Percentiles rank a stretch among this genome's conserved stretches.
These are phyloP conservation scores for Potorous gilbertii DNA, from an alignment of 2,797 vertebrate genomes.

Conservation along the genomic window DNA sequence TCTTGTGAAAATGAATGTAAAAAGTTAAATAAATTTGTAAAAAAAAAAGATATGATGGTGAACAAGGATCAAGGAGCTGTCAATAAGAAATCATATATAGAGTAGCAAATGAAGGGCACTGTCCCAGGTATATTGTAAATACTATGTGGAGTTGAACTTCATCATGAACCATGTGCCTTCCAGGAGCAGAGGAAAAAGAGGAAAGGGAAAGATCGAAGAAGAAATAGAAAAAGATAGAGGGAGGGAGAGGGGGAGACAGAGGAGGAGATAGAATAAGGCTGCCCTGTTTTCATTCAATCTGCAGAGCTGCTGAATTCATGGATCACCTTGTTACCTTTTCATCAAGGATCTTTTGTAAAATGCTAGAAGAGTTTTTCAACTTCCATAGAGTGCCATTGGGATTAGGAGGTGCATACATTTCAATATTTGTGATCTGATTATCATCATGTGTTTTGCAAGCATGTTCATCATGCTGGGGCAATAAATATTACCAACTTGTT, in stretches of 20 bases:
- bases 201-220: neutral
- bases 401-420: conserved; percentile 67
- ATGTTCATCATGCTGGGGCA: conserved; percentile 57
- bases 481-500: conserved; percentile 16
- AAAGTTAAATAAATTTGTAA: no score
- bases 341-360: conserved; percentile 59
- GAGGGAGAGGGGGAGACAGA: neutral
- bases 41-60: neutral
- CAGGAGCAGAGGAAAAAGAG: conserved; percentile 58
- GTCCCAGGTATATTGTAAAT: neutral
- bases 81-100: conserved; percentile 23
- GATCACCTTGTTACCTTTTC: conserved; percentile 57
- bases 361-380: conserved; percentile 69
- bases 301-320: conserved; percentile 67
- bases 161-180: conserved; percentile 44
- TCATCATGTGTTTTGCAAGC: conserved; percentile 35
- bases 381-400: conserved; percentile 71
- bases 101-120: conserved; percentile 52
- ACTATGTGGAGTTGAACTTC: conserved; percentile 42
- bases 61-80: conserved; percentile 41
- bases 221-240: no score
- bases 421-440: no score
- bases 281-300: conserved; percentile 53
- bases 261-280: neutral
- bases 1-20: no score